These are phyloP conservation scores for Vesta saturnalis DNA, from an alignment of 2,888 invertebrate species.

Conservation along the genomic window DNA sequence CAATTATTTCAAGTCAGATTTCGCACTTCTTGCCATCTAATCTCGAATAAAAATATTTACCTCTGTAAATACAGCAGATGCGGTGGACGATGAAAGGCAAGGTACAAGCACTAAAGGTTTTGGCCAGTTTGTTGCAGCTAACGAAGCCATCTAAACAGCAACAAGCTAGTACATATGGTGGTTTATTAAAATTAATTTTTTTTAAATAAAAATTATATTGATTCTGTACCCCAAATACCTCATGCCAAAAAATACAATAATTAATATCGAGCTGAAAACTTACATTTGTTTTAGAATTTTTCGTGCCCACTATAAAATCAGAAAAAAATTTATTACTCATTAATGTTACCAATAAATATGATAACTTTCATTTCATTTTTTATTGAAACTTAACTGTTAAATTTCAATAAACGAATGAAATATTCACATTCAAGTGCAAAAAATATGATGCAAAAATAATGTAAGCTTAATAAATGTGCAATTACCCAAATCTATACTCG, in stretches of 20 bases:
- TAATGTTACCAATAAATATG: background rate
- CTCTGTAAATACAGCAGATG: slow-evolving; percentile 93
- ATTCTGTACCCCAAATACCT: background rate
- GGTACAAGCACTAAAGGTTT: slow-evolving; percentile 94
- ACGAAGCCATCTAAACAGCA: slow-evolving; percentile 88
- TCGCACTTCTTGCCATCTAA: no score
- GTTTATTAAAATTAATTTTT: no score
- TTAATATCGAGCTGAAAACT: slow-evolving; percentile 1
- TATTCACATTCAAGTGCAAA: no score
- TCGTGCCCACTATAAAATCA: background rate
- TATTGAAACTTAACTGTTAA: no score
- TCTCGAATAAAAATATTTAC: slow-evolving; percentile 61
- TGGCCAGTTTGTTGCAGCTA: slow-evolving; percentile 96
- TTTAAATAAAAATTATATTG: no score
- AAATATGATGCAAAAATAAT: no score
- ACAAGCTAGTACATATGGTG: background rate
- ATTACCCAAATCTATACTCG: no score
- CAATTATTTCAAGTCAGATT: no score
- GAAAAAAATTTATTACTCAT: background rate
- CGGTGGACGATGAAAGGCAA: slow-evolving; percentile 97
- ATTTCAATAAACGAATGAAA: no score
- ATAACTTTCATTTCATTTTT: no score
- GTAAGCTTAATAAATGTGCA: no score
- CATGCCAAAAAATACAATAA: background rate
- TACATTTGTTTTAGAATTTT: background rate